Evolutionary conservation across 2,888 invertebrate genomes (phyloP), one percentile per base, ranked within the genome.

Genomic region (Oligia latruncula): DNA sequence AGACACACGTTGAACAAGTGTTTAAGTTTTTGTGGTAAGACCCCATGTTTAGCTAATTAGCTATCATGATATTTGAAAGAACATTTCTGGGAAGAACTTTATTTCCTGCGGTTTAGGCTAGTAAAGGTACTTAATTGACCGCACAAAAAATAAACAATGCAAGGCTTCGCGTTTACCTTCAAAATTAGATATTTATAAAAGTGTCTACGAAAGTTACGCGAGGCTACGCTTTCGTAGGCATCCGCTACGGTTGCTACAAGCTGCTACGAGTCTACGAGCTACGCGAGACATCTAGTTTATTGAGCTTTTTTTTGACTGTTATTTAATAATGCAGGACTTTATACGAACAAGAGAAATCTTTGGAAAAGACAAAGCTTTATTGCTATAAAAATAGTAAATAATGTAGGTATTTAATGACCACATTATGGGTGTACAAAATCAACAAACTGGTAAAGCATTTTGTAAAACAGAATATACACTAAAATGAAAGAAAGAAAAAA

Each of bases 261-360:
- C 43, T 77, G 77, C 80, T 80, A 83, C 80, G 66, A 67, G 60
- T 35, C 83, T 83, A 80, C 83, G 66, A 60, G 67, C 60, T 83
- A 83, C 80, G 60, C 43, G 46, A 65, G 67, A 62, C 43, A 2
- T n/a, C 23, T 60, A 17, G n/a, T 82, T 77, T 60, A 64, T 13
- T 40, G 23, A 49, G 40, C 46, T 23, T 2, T 60, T 55, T 40
- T 78, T 62, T 23, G 70, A 68, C 29, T 43, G 29, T 29, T 17
- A 23, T 60, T 66, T 46, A 46, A 20, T 55, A 65, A 20, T 55
- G 46, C 9, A 35, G 6, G 40, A 13, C 11, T 77, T 40, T 29
- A 52, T 77, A 20, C 35, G 46, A 55, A 4, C 11, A 43, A 23
- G 9, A 17, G 13, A 6, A 58, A 4, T 43, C n/a, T 29, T 52